Evolutionary conservation across 2,888 invertebrate species (phyloP).

Genomic region (Zootermopsis nevadensis): DNA sequence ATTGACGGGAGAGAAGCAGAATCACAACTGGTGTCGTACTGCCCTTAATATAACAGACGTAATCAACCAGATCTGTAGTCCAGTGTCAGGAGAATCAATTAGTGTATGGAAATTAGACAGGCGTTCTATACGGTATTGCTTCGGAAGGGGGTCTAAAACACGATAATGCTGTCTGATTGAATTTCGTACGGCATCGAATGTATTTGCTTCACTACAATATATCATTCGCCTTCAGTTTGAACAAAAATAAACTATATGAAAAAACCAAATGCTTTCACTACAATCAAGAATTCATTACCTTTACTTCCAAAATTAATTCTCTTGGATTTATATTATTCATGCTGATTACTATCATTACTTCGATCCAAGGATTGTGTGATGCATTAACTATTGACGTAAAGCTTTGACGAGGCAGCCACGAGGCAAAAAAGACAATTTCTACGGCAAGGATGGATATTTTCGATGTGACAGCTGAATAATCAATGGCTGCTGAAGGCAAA

Average conservation of each 20-base stretch:
- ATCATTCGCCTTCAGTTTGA: neutral
- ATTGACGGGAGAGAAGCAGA: neutral
- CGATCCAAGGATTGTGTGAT: too few relatives aligned
- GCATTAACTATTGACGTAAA: too few relatives aligned
- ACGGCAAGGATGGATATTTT: too few relatives aligned
- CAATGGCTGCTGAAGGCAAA: too few relatives aligned
- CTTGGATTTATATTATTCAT: too few relatives aligned
- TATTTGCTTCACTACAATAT: neutral
- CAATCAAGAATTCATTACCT: neutral
- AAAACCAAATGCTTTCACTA: neutral
- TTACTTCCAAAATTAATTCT: neutral
- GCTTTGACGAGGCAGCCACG: too few relatives aligned
- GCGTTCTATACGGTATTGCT: neutral
- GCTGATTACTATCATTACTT: too few relatives aligned
- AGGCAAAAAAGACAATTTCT: too few relatives aligned
- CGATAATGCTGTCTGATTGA: conserved; percentile 10
- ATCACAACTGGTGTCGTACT: neutral
- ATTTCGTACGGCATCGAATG: neutral
- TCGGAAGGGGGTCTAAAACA: neutral
- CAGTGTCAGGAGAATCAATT: conserved; percentile 31
- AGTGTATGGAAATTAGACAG: conserved; percentile 37
- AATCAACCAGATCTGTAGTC: conserved; percentile 7
- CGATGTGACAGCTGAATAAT: too few relatives aligned
- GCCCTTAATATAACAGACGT: conserved; percentile 20
- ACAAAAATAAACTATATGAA: neutral